These are phyloP conservation scores for Peribatodes rhomboidaria DNA, from an alignment of 2,888 invertebrate species.

Conservation along the genomic window DNA sequence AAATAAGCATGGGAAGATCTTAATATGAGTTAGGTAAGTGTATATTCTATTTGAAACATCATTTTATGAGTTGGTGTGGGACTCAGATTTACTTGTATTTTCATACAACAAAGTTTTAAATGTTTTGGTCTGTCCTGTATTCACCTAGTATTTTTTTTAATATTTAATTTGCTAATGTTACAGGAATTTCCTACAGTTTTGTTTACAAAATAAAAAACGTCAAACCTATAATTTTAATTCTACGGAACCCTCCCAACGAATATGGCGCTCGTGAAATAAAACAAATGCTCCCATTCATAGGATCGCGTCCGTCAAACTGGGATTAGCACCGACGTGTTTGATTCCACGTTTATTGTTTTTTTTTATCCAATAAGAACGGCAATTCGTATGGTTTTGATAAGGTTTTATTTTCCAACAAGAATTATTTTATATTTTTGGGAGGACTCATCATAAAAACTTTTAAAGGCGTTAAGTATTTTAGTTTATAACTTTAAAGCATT, in stretches of 20 bases:
- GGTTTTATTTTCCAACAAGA: constrained; percentile 7
- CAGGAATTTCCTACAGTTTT: too few relatives aligned
- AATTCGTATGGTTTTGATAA: neutral
- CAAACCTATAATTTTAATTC: neutral
- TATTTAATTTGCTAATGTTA: too few relatives aligned
- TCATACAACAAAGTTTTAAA: too few relatives aligned
- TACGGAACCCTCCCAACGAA: constrained; percentile 64
- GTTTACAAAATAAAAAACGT: neutral
- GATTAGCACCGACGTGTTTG: constrained; percentile 52
- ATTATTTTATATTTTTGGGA: neutral
- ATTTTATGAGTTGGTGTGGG: too few relatives aligned
- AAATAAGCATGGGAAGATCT: too few relatives aligned
- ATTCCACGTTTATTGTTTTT: constrained; percentile 47
- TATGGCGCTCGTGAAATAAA: constrained; percentile 52
- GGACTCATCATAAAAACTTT: neutral
- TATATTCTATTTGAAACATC: too few relatives aligned
- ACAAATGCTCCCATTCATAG: constrained; percentile 70
- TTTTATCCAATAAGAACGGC: constrained; percentile 19
- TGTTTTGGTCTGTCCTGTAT: too few relatives aligned
- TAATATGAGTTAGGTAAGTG: too few relatives aligned
- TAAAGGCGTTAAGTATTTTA: too few relatives aligned
- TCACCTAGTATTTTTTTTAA: too few relatives aligned
- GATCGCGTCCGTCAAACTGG: constrained; percentile 47
- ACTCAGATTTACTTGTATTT: too few relatives aligned
- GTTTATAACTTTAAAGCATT: too few relatives aligned